Base-by-base conservation (phyloP, 2,113 vertebrate genomes). In the Anseranas semipalmata region DNA sequence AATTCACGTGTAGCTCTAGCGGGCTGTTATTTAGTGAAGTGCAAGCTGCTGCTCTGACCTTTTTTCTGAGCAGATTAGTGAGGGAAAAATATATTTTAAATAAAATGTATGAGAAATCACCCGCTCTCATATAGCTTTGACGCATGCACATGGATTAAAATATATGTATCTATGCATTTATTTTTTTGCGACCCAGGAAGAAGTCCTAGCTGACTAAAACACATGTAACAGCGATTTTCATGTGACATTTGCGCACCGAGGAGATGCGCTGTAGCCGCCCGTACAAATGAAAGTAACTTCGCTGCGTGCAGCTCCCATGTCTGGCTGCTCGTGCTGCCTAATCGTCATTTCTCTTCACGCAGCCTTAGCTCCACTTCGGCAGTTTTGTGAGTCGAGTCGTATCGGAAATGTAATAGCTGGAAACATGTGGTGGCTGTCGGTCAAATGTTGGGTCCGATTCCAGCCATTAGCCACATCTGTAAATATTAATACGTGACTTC, bases 121-220 rank as follows among this genome's bases (percentile, higher is more conserved):
- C 39, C 0, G 0, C 52, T 73, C 25, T 33, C 10, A 0, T 11
- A 0, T 0, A 2, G 41, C n/a, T 77, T 33, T 6, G 15, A 1
- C 3, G 0, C 3, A 5, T 0, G 2, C 59, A 3, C 3, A 0
- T 39, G 24, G 48, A 9, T 45, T 58, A 21, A 32, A 24, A 30
- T 43, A 35, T 45, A 41, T 45, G 0, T 0, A 1, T 80, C 70
- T 60, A 4, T 5, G 50, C 0, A 0, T 75, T 71, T 43, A 3
- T 52, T 78, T 89, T 65, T 39, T 71, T 58, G 46, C 30, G 6
- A 2, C n/a, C 3, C 3, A 12, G 48, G 58, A 58, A 0, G 55
- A 33, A 33, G 43, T 4, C 12, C 6, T 22, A 8, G 71, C 62
- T 8, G 75, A 83, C 10, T n/a, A 1, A 28, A 15, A 4, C 4